Evolutionary conservation across 2,797 vertebrate genomes (phyloP), one percentile per base, ranked within the genome.

Genomic region (Graptemys geographica): DNA sequence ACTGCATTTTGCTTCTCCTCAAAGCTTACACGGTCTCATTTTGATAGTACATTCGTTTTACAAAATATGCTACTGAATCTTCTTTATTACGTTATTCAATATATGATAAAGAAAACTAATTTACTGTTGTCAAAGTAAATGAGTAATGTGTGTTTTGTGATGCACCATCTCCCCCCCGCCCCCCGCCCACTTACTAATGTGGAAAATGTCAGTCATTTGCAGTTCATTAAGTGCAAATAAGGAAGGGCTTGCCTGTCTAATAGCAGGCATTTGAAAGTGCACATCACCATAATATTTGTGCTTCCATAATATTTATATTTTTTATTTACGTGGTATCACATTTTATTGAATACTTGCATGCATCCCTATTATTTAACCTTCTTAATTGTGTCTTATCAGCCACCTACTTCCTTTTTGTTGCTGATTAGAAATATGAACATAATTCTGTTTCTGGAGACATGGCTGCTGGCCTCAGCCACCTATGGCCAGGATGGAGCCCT

Each of bases 71-170:
- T 4, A 11, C 62, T 65, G 44, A 25, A 18, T 18, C 7, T 87
- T 85, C 65, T 79, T 18, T 91, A 5, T 53, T 37, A 81, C 80
- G 47, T 27, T 11, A 85, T 90, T 89, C 0, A 0, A 85, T 86
- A 51, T 27, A 74, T 90, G 51, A 5, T 49, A 55, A 33, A 85
- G 84, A 81, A 94, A 92, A 90, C 27, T 84, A 79, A 93, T 95
- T 90, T 91, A 13, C 3, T 31, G 41, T 87, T 94, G 44, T 95
- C 80, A 92, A 96, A 95, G 88, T 90, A 94, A 92, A 85, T 87
- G 10, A 76, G 6, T 69, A 69, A 69, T 4, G 10, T 44, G 72
- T 25, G 25, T 44, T 47, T 76, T 76, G 25, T 76, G 23, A 76
- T 76, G 37, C 81, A 92, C 85, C 47, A 49, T 62, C 51, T 51